A percentile compares a stretch with the other conserved stretches of the same genome.
Evolutionary conservation across 2,113 vertebrate genomes (phyloP).

Genomic region (Leptodactylus fuscus): DNA sequence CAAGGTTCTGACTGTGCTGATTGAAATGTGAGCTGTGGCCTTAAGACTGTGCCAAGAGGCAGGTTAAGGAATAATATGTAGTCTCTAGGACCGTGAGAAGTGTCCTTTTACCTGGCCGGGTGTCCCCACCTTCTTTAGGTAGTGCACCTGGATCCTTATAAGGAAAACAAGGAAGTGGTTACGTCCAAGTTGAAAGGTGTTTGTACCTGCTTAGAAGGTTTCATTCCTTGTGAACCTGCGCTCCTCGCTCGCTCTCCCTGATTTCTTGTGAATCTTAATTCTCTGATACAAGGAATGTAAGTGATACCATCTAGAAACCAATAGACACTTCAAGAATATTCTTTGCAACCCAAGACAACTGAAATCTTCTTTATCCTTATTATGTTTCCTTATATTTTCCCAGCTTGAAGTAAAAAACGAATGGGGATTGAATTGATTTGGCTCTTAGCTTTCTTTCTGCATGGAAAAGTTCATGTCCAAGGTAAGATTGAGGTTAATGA

Average conservation of each 20-base stretch:
- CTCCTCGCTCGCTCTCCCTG: background rate
- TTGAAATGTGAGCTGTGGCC: conserved; percentile 25
- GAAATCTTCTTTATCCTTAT: background rate
- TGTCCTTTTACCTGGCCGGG: conserved; percentile 69
- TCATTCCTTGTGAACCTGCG: conserved; percentile 15
- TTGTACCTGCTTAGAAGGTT: background rate
- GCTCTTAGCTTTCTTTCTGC: conserved; percentile 86
- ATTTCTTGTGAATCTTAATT: background rate
- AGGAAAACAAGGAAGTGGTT: conserved; percentile 89
- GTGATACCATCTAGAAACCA: background rate
- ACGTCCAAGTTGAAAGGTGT: conserved; percentile 31
- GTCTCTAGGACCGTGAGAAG: conserved; percentile 68
- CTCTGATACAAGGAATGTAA: background rate
- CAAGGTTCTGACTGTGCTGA: background rate
- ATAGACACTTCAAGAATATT: background rate
- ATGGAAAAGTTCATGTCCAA: conserved; percentile 83
- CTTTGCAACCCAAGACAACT: background rate
- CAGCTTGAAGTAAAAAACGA: conserved; percentile 86
- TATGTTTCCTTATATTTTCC: conserved; percentile 61
- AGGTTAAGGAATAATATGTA: conserved; percentile 30
- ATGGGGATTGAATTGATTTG: conserved; percentile 93
- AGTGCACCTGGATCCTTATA: conserved; percentile 84
- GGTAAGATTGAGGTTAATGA: conserved; percentile 78
- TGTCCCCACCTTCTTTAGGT: conserved; percentile 72
- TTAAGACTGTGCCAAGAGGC: conserved; percentile 12